Percentiles rank a stretch among this genome's conserved stretches.
Evolutionary conservation across 1,140 invertebrate species (phyloP).

Genomic region (Leptinotarsa lineolata): DNA sequence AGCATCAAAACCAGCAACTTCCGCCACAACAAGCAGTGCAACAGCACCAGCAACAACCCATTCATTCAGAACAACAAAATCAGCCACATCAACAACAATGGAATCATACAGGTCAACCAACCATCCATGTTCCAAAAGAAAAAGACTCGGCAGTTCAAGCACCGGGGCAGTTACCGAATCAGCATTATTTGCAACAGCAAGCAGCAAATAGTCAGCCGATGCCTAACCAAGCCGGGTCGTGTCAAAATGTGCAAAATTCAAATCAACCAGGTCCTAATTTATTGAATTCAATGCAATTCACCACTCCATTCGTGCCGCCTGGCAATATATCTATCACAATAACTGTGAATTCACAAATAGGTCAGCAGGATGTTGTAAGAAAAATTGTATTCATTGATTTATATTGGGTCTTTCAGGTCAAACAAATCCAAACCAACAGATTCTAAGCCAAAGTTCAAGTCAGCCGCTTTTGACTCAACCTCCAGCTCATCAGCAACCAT

Average conservation of each 20-base stretch:
- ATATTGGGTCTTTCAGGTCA: not conserved
- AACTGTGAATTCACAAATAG: not conserved
- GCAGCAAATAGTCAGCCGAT: not conserved
- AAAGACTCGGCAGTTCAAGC: not conserved
- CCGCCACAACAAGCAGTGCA: slow-evolving; percentile 1
- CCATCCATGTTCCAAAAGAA: slow-evolving; percentile 52
- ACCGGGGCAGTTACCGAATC: not conserved
- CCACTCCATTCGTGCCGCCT: not conserved
- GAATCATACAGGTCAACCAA: slow-evolving; percentile 57
- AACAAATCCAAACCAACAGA: not conserved
- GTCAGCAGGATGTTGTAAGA: not conserved
- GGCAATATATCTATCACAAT: not conserved
- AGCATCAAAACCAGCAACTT: not conserved
- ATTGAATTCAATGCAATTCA: not conserved
- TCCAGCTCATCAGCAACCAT: slow-evolving; percentile 35
- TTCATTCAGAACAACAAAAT: slow-evolving; percentile 1
- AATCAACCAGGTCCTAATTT: not conserved
- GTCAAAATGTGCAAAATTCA: not conserved
- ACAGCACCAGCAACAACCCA: slow-evolving; percentile 9
- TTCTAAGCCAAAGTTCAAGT: not conserved
- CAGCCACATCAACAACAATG: slow-evolving; percentile 30
- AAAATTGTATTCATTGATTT: not conserved
- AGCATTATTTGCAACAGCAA: not conserved
- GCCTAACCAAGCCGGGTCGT: no score
- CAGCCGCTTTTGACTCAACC: slow-evolving; percentile 9